Evolutionary conservation across 2,797 vertebrate genomes (phyloP).

Genomic region (Sebastes vulpes): DNA sequence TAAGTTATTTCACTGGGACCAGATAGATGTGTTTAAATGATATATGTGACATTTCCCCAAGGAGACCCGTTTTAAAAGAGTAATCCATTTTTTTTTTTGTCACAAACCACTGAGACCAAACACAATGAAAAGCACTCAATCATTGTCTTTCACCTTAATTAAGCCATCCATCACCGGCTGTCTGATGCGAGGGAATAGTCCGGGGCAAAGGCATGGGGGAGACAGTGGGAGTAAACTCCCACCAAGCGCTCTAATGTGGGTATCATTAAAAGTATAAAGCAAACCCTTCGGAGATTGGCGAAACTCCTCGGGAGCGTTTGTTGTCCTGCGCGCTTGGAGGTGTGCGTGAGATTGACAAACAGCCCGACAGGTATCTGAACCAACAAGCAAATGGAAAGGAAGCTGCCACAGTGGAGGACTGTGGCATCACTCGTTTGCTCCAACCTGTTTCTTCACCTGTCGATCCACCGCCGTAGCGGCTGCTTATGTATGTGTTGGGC

Average conservation of each 20-base stretch:
- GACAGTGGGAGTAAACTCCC: constrained; percentile 58
- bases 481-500: constrained; percentile 6
- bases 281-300: background rate
- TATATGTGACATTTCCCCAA: constrained; percentile 81
- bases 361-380: constrained; percentile 15
- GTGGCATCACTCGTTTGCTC: constrained; percentile 21
- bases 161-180: constrained; percentile 85
- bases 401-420: constrained; percentile 7
- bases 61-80: constrained; percentile 78
- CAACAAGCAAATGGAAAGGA: constrained; percentile 22
- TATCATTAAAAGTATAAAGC: constrained; percentile 69
- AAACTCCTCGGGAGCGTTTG: constrained; percentile 42
- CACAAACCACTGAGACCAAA: constrained; percentile 82
- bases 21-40: constrained; percentile 69
- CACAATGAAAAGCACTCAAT: constrained; percentile 86
- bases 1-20: constrained; percentile 20
- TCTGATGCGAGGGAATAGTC: constrained; percentile 73
- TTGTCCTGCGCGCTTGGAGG: constrained; percentile 19
- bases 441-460: constrained; percentile 32
- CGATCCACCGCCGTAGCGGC: constrained; percentile 27
- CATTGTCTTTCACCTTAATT: constrained; percentile 87
- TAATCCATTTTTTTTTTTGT: constrained; percentile 75
- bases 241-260: constrained; percentile 41
- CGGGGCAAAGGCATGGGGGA: constrained; percentile 53
- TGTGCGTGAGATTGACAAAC: constrained; percentile 41